Evolutionary conservation across 2,888 invertebrate genomes (phyloP).

Genomic region (Ecliptopera silaceata): DNA sequence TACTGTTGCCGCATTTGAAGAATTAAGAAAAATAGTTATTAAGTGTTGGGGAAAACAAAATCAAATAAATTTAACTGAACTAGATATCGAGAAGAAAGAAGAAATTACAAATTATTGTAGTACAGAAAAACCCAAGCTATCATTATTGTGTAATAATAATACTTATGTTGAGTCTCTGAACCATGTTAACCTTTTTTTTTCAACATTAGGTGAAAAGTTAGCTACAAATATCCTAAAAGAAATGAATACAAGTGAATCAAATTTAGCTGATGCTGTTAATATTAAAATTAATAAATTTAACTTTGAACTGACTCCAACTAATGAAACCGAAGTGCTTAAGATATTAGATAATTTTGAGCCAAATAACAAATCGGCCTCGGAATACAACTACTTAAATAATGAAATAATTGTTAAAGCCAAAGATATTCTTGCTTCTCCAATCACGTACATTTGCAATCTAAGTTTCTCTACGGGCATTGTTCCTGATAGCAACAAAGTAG

Average conservation of each 20-base stretch:
- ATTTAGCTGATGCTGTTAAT: conserved; percentile 7
- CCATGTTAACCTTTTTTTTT: conserved; percentile 3
- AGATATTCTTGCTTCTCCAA: conserved; percentile 6
- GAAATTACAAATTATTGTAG: neutral
- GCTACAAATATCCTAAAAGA: neutral
- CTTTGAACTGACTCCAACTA: conserved; percentile 10
- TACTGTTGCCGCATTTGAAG: conserved; percentile 5
- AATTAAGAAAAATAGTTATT: neutral
- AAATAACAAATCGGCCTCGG: neutral
- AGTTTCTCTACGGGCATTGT: conserved; percentile 11
- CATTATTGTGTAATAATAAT: conserved; percentile 4
- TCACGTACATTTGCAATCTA: conserved; percentile 10
- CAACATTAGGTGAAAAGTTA: conserved; percentile 13
- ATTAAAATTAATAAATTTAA: neutral
- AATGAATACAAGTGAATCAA: conserved; percentile 1
- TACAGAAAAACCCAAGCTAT: neutral
- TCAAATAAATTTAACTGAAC: neutral
- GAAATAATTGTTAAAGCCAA: conserved; percentile 1
- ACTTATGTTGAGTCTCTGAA: neutral
- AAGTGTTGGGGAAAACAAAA: neutral
- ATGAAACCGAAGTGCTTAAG: conserved; percentile 4
- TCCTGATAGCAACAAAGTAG: conserved; percentile 7
- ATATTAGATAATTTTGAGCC: conserved; percentile 2
- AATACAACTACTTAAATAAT: neutral
- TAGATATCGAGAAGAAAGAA: neutral